Evolutionary conservation across 2,888 invertebrate genomes (phyloP).

Genomic region (Meloe dianella): DNA sequence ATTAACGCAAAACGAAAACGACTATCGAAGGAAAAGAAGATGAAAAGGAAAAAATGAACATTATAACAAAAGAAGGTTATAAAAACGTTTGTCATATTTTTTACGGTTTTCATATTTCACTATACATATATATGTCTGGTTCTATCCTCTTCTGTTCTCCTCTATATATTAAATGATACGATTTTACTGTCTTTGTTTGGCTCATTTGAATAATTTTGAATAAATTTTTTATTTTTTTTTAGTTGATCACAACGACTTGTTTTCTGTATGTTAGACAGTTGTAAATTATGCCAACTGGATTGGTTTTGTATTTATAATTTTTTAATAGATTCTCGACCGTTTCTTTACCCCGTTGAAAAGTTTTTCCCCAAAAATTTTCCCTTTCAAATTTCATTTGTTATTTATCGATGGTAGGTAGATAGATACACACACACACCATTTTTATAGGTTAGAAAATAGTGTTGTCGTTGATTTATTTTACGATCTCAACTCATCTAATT

Average conservation of each 20-base stretch:
- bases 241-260: slow-evolving; percentile 38
- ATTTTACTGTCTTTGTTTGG: slow-evolving; percentile 37
- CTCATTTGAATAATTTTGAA: slow-evolving; percentile 58
- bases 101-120: slow-evolving; percentile 59
- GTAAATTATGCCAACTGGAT: slow-evolving; percentile 43
- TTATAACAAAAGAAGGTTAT: slow-evolving; percentile 52
- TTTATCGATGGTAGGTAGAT: neutral
- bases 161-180: too few species aligned
- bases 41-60: slow-evolving; percentile 8
- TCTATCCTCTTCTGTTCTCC: slow-evolving; percentile 22
- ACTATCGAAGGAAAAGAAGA: neutral
- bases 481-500: slow-evolving; percentile 25
- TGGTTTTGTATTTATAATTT: slow-evolving; percentile 37
- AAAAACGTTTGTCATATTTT: slow-evolving; percentile 58
- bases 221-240: slow-evolving; percentile 54
- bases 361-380: slow-evolving; percentile 5
- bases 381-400: slow-evolving; percentile 23
- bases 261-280: slow-evolving; percentile 43
- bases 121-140: slow-evolving; percentile 38
- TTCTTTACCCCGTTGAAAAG: too few species aligned
- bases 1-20: neutral
- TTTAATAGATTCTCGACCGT: slow-evolving; percentile 40
- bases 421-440: neutral
- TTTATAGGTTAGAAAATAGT: slow-evolving; percentile 7
- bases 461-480: slow-evolving; percentile 31